These are phyloP conservation scores for Ophiodon elongatus DNA, from an alignment of 2,113 vertebrate genomes.

Conservation along the genomic window DNA sequence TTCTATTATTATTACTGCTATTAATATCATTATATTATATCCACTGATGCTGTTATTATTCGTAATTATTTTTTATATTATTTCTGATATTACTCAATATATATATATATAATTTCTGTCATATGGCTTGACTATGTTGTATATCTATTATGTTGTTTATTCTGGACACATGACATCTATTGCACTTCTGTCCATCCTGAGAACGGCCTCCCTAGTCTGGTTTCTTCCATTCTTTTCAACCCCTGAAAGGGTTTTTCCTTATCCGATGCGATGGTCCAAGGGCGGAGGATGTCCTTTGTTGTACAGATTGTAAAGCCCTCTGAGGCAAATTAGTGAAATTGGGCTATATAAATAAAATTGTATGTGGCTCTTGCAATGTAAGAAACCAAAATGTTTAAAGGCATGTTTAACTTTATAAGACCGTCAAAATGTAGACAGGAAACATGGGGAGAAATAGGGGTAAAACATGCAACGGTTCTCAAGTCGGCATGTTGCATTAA, in stretches of 20 bases:
- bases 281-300: neutral
- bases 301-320: neutral
- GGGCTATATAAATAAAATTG: neutral
- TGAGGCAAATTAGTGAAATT: neutral
- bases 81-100: neutral
- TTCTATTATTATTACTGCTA: no score
- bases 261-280: neutral
- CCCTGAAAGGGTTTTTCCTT: neutral
- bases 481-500: neutral
- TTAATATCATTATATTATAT: no score
- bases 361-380: neutral
- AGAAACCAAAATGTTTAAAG: neutral
- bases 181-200: neutral
- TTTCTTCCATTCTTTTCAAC: neutral
- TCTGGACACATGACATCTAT: no score
- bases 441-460: neutral
- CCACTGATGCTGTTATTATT: no score
- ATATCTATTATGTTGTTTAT: neutral
- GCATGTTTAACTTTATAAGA: neutral
- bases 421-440: neutral
- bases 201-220: neutral
- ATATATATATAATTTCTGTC: neutral
- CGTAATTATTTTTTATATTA: neutral
- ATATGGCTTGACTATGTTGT: neutral
- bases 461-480: neutral